Evolutionary conservation across 2,797 vertebrate species (phyloP).

Genomic region (Acropternis orthonyx): DNA sequence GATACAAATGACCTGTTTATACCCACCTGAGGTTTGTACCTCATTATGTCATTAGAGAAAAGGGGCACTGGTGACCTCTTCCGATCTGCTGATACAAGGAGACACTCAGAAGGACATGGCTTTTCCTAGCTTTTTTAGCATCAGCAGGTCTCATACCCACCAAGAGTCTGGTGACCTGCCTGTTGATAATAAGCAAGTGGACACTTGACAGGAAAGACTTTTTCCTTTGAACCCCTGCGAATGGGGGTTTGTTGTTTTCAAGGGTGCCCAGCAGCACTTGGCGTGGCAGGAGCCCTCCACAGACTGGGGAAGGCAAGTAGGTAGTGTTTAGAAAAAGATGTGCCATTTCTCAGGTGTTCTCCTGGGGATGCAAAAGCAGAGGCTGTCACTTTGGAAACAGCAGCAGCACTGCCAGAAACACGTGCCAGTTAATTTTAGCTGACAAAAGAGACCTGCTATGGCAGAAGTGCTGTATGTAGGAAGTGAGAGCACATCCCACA

Average conservation of each 20-base stretch:
- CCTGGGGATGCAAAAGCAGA: background rate
- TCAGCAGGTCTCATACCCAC: background rate
- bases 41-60: background rate
- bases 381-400: constrained; percentile 10
- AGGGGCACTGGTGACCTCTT: background rate
- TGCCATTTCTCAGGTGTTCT: background rate
- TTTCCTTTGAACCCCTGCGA: background rate
- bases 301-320: background rate
- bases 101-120: background rate
- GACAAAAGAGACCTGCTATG: background rate
- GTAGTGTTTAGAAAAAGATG: background rate
- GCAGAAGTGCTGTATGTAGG: background rate
- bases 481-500: background rate
- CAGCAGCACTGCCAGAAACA: background rate
- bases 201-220: background rate
- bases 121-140: background rate
- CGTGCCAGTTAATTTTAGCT: constrained; percentile 24
- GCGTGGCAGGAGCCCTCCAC: background rate
- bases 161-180: background rate
- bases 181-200: background rate
- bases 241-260: background rate
- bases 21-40: background rate
- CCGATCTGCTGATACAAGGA: background rate
- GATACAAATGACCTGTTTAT: background rate
- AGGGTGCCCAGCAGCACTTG: background rate